Conservation (phyloP, 2,888 invertebrate species). For the Tipula vernalis region DNA sequence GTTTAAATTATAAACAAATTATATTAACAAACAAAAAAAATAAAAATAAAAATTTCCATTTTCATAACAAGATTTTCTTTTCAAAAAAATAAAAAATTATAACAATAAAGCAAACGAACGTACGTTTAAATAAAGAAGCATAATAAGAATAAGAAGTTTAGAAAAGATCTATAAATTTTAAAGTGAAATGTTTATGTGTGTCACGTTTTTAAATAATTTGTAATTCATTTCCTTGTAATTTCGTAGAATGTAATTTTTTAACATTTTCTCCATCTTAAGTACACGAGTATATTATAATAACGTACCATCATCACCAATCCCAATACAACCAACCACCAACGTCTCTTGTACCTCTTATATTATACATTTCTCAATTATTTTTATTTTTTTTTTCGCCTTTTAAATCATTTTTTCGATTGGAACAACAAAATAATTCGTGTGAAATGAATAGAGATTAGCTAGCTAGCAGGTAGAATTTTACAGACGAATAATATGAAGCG, state of each 20-base stretch:
- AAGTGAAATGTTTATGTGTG: not conserved
- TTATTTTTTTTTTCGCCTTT: not conserved
- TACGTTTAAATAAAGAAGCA: not conserved
- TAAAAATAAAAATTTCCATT: not conserved
- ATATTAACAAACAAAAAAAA: not conserved
- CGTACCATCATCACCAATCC: not conserved
- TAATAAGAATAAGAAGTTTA: not conserved
- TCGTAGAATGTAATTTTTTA: not conserved
- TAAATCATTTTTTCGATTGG: not conserved
- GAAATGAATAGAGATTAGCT: not conserved
- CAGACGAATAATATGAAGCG: too few species aligned
- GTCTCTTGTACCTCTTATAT: not conserved
- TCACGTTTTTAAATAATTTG: constrained; percentile 4
- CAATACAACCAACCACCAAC: not conserved
- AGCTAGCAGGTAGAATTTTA: not conserved
- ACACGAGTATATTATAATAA: not conserved
- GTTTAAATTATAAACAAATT: not conserved
- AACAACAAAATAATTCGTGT: not conserved
- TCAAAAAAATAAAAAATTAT: not conserved
- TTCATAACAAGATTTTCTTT: not conserved
- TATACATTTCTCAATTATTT: not conserved
- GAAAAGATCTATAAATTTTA: constrained; percentile 4
- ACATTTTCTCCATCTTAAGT: not conserved
- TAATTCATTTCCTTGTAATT: constrained; percentile 4
- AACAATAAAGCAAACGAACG: not conserved